Conservation (phyloP, 2,797 vertebrate genomes). For the Chromis chromis region DNA sequence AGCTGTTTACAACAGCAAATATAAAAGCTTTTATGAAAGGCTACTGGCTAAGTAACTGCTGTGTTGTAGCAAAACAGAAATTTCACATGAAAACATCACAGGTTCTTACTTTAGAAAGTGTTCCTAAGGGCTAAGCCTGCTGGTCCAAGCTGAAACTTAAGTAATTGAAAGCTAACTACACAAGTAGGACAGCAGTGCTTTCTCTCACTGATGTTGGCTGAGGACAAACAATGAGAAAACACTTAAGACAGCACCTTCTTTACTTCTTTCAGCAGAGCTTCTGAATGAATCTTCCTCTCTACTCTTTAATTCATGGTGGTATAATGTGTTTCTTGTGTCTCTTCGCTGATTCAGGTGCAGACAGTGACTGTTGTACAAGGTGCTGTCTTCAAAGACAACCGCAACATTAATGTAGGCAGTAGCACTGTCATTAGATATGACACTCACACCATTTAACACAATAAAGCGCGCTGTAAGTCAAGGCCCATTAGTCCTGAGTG, state of each 20-base stretch:
- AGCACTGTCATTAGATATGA: constrained; percentile 54
- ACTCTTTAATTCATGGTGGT: constrained; percentile 22
- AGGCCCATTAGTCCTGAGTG: constrained; percentile 63
- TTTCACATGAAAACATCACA: constrained; percentile 20
- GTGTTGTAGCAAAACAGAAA: constrained; percentile 13
- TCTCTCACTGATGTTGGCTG: not conserved
- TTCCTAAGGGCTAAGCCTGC: not conserved
- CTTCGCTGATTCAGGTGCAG: constrained; percentile 2
- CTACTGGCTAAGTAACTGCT: not conserved
- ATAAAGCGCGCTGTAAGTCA: constrained; percentile 58
- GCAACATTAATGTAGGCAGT: constrained; percentile 32
- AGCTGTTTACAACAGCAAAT: constrained; percentile 12
- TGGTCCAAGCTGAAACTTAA: not conserved
- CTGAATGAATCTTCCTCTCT: constrained; percentile 10
- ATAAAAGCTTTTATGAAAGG: not conserved
- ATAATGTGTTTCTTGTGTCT: constrained; percentile 13
- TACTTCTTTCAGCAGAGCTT: not conserved
- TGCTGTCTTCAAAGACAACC: constrained; percentile 28
- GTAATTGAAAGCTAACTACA: constrained; percentile 1
- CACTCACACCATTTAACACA: constrained; percentile 63
- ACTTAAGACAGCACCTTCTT: not conserved
- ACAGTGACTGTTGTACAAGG: constrained; percentile 12
- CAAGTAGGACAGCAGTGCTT: not conserved
- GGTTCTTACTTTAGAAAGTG: constrained; percentile 22
- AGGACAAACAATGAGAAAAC: constrained; percentile 27